phyloP scores from a whole-genome alignment of 2,888 invertebrate genomes.

The Bellardia bayeri region DNA sequence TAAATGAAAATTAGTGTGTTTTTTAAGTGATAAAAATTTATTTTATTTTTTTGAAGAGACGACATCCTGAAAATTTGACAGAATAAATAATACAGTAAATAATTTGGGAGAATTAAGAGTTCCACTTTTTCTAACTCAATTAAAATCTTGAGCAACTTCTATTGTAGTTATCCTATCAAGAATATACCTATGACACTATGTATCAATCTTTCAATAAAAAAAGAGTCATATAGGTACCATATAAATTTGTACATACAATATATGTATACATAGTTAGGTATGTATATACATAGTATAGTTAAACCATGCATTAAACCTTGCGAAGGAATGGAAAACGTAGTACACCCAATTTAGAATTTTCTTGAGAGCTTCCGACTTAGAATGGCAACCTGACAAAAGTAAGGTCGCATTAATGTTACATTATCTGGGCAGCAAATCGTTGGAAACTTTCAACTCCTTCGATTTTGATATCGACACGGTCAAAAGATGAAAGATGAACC shows the following conservation, averaged over 20 bases:
- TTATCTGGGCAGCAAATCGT: slow-evolving; percentile 45
- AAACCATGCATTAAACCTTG: slow-evolving; percentile 17
- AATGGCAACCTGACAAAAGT: slow-evolving; percentile 25
- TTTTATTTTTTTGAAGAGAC: neutral
- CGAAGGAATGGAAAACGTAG: slow-evolving; percentile 50
- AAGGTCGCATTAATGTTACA: slow-evolving; percentile 49
- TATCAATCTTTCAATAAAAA: too few species aligned
- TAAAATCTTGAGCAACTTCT: too few species aligned
- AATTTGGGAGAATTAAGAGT: too few species aligned
- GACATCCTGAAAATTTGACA: too few species aligned
- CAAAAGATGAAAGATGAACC: slow-evolving; percentile 12
- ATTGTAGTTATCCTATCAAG: too few species aligned
- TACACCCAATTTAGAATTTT: slow-evolving; percentile 45
- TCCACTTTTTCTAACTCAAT: too few species aligned
- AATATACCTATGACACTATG: too few species aligned
- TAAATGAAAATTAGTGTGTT: neutral
- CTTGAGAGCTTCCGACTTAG: slow-evolving; percentile 37
- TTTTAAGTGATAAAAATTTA: neutral
- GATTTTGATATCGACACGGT: slow-evolving; percentile 49
- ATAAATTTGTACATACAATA: too few species aligned
- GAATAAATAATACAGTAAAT: too few species aligned
- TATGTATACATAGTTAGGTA: too few species aligned
- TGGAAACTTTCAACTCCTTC: slow-evolving; percentile 54
- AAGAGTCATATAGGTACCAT: too few species aligned
- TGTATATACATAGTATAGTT: too few species aligned